A percentile compares a stretch with the other conserved stretches of the same genome.
Conservation (phyloP, 2,113 vertebrate genomes). For the Poeciliopsis prolifica region DNA sequence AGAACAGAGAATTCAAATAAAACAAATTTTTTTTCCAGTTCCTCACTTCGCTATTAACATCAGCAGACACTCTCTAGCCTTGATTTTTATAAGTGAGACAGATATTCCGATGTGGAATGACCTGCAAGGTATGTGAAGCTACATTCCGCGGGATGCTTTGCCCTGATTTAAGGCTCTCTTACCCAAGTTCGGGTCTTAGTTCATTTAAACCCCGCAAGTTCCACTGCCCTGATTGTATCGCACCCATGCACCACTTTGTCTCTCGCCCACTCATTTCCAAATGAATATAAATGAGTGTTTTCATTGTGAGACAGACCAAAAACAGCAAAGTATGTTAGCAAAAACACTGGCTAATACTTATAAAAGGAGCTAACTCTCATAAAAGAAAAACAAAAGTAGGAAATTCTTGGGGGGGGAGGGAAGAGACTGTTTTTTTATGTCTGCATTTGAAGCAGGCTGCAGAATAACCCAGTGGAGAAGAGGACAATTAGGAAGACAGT, state of each 20-base stretch:
- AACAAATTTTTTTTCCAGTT: conserved; percentile 39
- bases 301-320: conserved; percentile 72
- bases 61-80: conserved; percentile 54
- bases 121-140: conserved; percentile 59
- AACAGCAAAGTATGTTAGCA: conserved; percentile 78
- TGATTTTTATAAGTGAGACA: conserved; percentile 64
- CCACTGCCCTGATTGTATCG: conserved; percentile 67
- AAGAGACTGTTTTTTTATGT: conserved; percentile 46
- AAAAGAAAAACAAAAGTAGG: conserved; percentile 72
- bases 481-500: conserved; percentile 19
- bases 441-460: conserved; percentile 34
- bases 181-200: conserved; percentile 26
- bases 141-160: conserved; percentile 61
- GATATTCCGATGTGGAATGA: conserved; percentile 69
- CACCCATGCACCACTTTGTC: conserved; percentile 46
- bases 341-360: conserved; percentile 68
- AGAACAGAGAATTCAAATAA: conserved; percentile 56
- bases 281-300: conserved; percentile 82
- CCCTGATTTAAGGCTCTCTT: conserved; percentile 49
- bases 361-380: conserved; percentile 60
- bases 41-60: conserved; percentile 53
- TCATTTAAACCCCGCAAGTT: conserved; percentile 34
- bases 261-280: conserved; percentile 70
- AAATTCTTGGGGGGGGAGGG: conserved; percentile 50
- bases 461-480: conserved; percentile 5